Evolutionary conservation across 2,113 vertebrate species (phyloP), one percentile per base, ranked within the genome.

Genomic region (Siniperca knerii): DNA sequence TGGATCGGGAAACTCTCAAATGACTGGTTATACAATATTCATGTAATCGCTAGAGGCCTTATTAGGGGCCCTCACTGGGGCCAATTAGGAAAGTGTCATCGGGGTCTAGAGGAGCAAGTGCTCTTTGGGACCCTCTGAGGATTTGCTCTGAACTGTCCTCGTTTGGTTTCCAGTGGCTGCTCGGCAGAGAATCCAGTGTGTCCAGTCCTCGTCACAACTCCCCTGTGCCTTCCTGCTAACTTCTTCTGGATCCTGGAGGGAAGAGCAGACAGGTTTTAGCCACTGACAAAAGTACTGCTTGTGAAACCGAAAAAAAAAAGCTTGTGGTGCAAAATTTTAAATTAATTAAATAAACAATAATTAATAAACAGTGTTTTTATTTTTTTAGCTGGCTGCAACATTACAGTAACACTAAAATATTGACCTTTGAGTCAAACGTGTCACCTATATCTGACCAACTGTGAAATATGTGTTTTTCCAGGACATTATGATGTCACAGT

Each of bases 191-290:
- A 33, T 80, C 77, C 60, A 33, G 75, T 77, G 61, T 57, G 58
- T 84, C 81, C 86, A 21, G 76, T 70, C 84, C 58, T 65, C 20
- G 29, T 85, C 66, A 65, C 29, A 23, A 55, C 58, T 54, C 87
- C 76, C 4, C 4, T 37, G 48, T 71, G 82, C 23, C 79, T 84
- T 75, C 83, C 92, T 33, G 86, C 75, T 44, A 86, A 83, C 77
- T 80, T 93, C 87, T 83, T 94, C 78, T 93, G 92, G 42, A 90
- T 90, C 89, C 95, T 96, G 91, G 78, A 71, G 75, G 37, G 70
- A 73, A 87, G 70, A 82, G 37, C 79, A 72, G n/a, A 55, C 21
- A 37, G 33, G 1, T 68, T 80, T 84, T 61, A 85, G 33, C 15
- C 46, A n/a, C 40, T 66, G 79, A 73, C 29, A 75, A 79, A 71